phyloP scores from a whole-genome alignment of 1,140 invertebrate species.

The Procambarus clarkii region DNA sequence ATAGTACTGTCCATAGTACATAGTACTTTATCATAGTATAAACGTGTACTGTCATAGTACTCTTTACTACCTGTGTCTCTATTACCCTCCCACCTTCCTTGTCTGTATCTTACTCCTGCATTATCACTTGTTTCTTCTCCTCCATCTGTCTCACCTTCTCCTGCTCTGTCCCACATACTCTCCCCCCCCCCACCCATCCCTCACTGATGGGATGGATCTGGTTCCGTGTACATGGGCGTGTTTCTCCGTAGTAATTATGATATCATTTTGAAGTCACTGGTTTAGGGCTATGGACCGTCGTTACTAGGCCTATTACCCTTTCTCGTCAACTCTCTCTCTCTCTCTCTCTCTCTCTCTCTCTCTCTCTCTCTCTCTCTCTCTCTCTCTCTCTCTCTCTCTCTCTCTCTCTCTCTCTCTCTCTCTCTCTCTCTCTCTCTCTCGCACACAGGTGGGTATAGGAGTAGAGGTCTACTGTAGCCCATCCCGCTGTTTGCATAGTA shows the following conservation, averaged over 20 bases:
- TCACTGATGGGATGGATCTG: slow-evolving; percentile 13
- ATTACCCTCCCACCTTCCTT: not conserved
- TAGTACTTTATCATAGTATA: no score
- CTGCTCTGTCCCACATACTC: not conserved
- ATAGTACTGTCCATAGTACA: no score
- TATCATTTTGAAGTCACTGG: slow-evolving; percentile 25
- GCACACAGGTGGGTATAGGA: no score
- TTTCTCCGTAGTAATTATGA: slow-evolving; percentile 31
- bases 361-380: not conserved
- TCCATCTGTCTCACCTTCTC: not conserved
- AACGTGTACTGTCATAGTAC: no score
- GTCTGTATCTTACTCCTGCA: not conserved
- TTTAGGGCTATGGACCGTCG: slow-evolving; percentile 15
- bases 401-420: no score
- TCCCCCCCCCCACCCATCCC: not conserved
- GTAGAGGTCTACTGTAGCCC: no score
- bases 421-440: no score
- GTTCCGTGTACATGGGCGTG: slow-evolving; percentile 12
- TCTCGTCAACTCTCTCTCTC: not conserved
- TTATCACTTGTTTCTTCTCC: not conserved
- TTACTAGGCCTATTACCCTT: not conserved
- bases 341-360: slow-evolving; percentile 3
- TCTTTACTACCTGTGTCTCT: not conserved
- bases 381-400: no score
- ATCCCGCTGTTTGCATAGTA: no score